A percentile compares a stretch with the other conserved stretches of the same genome.
Evolutionary conservation across 2,113 vertebrate species (phyloP).

Genomic region (Beaufortia kweichowensis): DNA sequence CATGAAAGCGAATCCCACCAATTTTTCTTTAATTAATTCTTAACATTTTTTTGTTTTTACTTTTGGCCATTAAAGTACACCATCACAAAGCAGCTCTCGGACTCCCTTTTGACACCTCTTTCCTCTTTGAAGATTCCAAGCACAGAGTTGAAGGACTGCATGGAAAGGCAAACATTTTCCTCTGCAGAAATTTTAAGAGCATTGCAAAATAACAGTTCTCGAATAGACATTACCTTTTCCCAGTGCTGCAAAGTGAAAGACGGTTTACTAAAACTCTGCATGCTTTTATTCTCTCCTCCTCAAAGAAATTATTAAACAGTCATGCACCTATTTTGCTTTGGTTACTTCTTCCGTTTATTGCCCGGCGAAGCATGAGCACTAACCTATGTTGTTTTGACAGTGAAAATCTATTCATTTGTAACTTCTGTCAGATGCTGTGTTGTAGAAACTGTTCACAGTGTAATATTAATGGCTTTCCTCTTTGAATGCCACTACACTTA

Average conservation of each 20-base stretch:
- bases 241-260: slow-evolving; percentile 62
- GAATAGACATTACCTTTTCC: slow-evolving; percentile 51
- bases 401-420: slow-evolving; percentile 58
- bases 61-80: slow-evolving; percentile 53
- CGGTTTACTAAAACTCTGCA: slow-evolving; percentile 69
- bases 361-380: slow-evolving; percentile 69
- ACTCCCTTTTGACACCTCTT: slow-evolving; percentile 61
- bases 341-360: slow-evolving; percentile 50
- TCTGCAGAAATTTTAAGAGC: slow-evolving; percentile 53
- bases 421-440: slow-evolving; percentile 45
- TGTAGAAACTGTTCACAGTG: slow-evolving; percentile 2
- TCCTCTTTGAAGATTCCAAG: slow-evolving; percentile 66
- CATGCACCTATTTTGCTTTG: slow-evolving; percentile 43
- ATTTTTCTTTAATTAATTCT: slow-evolving; percentile 50
- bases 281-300: slow-evolving; percentile 61
- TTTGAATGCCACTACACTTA: slow-evolving; percentile 58
- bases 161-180: slow-evolving; percentile 55
- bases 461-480: slow-evolving; percentile 55
- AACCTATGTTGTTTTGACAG: slow-evolving; percentile 67
- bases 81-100: neutral
- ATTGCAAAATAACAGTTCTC: slow-evolving; percentile 25
- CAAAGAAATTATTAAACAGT: slow-evolving; percentile 50
- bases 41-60: slow-evolving; percentile 52
- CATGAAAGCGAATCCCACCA: slow-evolving; percentile 78
- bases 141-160: slow-evolving; percentile 53